Base-by-base conservation (phyloP, 2,113 vertebrate species). In the Caloenas nicobarica region DNA sequence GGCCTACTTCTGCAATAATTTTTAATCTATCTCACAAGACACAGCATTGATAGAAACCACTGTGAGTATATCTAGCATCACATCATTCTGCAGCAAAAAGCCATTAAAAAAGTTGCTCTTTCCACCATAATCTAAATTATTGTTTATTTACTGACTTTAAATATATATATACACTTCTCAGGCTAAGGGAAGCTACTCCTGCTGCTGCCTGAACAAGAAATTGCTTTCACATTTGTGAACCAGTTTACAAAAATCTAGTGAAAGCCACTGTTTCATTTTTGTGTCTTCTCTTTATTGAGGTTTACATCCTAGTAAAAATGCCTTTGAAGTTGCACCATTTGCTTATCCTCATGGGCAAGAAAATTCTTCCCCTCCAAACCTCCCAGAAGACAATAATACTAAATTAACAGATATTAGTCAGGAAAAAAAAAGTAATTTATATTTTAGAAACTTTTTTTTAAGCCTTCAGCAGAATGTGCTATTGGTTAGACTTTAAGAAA, bases 251-350 rank as follows among this genome's bases (percentile, higher is more conserved):
- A 86, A 85, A 69, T 34, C 26, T 80, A 85, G 40, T n/a, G 38
- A 84, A 83, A 84, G 60, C 66, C 34, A 28, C 18, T 34, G 40
- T 48, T 93, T 88, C n/a, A 66, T 88, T 94, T 92, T 61, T 83
- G 33, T 21, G 54, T 93, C 36, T 42, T 65, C 50, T 83, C 34
- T 73, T 94, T 69, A 81, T 12, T 86, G 68, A 91, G 42, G 79
- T 93, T 81, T 64, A 94, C 78, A 89, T 53, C 33, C 66, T 57
- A 8, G 51, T 85, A 82, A 80, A 80, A 72, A 51, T 26, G 28
- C 50, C 71, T 97, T 93, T 96, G 91, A 96, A 95, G 95, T 54
- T 74, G 50, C 40, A 95, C 81, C 81, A 91, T 77, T 95, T 91
- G 83, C 91, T 76, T 62, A 80, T 36, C 11, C 62, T 82, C 44